Evolutionary conservation across 2,888 invertebrate species (phyloP).

Genomic region (Pandemis cinnamomeana): DNA sequence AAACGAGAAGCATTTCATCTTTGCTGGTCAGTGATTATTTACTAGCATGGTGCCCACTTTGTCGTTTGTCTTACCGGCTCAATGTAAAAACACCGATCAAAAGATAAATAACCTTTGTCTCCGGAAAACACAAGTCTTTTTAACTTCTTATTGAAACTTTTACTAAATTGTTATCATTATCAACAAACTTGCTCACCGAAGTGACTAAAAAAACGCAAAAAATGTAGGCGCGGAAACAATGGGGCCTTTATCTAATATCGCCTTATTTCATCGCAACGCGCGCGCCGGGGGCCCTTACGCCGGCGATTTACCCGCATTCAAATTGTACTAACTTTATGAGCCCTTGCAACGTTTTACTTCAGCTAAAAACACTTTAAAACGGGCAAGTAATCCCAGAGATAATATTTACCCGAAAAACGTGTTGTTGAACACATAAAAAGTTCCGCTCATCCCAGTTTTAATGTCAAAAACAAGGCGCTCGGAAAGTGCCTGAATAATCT

Average conservation of each 20-base stretch:
- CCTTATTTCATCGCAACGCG: conserved; percentile 3
- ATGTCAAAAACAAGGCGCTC: background rate
- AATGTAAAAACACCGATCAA: too few species aligned
- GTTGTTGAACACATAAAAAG: background rate
- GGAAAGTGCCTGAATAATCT: background rate
- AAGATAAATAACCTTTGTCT: too few species aligned
- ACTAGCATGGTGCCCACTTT: too few species aligned
- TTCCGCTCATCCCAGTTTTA: background rate
- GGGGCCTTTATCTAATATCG: conserved; percentile 7
- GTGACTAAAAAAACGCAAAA: background rate
- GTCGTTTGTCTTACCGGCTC: too few species aligned
- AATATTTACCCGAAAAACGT: background rate
- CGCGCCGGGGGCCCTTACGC: background rate
- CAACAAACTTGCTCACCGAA: background rate
- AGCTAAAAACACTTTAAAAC: background rate
- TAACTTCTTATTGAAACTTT: background rate
- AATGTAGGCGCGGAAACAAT: background rate
- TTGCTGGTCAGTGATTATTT: too few species aligned
- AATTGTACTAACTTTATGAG: background rate
- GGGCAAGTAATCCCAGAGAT: conserved; percentile 9
- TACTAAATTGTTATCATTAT: background rate
- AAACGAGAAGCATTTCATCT: too few species aligned
- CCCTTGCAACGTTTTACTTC: background rate
- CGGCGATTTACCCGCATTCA: background rate
- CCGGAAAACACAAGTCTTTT: background rate